Percentiles rank a stretch among this genome's conserved stretches.
These are phyloP conservation scores for Dendrocopos noguchii DNA, from an alignment of 2,113 vertebrate species.

Conservation along the genomic window DNA sequence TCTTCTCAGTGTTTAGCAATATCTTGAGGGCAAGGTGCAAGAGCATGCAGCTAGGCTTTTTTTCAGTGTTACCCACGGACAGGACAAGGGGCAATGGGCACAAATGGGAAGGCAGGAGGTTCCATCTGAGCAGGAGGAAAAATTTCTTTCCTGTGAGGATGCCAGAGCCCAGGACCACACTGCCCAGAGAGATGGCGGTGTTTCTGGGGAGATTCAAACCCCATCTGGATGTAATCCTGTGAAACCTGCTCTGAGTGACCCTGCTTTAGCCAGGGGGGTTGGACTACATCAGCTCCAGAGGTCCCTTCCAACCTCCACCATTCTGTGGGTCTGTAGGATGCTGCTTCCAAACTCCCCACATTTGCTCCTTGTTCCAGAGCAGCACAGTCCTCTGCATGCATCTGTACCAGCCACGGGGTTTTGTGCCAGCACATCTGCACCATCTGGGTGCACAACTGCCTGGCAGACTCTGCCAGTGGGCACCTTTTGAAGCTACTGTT, in stretches of 20 bases:
- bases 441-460: not conserved
- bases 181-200: too few species aligned
- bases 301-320: not conserved
- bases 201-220: too few species aligned
- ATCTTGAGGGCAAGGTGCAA: too few species aligned
- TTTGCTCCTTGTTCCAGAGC: not conserved
- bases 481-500: not conserved
- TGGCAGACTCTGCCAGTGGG: fast-evolving
- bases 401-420: fast-evolving
- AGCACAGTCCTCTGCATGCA: not conserved
- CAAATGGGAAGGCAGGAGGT: not conserved
- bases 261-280: not conserved
- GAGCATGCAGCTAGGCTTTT: too few species aligned
- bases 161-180: too few species aligned
- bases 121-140: too few species aligned
- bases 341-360: fast-evolving
- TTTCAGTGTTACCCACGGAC: too few species aligned
- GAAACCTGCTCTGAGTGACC: not conserved
- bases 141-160: too few species aligned
- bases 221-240: too few species aligned
- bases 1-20: too few species aligned
- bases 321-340: not conserved
- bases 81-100: not conserved
- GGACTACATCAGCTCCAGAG: not conserved
- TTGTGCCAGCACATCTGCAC: not conserved